Conservation (phyloP, 1,140 invertebrate genomes). For the Zaprionus capensis region DNA sequence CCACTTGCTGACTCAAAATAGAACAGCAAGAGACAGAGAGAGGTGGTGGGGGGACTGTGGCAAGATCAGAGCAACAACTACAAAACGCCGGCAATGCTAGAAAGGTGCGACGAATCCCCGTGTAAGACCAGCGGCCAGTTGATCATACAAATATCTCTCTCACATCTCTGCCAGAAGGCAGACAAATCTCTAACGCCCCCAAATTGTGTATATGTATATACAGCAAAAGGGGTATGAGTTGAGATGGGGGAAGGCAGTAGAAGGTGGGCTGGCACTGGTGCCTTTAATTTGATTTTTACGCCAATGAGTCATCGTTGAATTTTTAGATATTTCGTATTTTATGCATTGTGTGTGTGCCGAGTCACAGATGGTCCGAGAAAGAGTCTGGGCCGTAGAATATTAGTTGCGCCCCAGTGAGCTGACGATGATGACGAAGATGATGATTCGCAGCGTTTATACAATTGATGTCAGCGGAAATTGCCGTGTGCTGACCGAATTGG, state of each 20-base stretch:
- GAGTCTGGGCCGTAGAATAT: slow-evolving; percentile 52
- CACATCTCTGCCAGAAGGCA: slow-evolving; percentile 1
- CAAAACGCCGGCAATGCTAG: slow-evolving; percentile 52
- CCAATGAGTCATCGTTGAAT: slow-evolving; percentile 70
- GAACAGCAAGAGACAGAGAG: slow-evolving; percentile 25
- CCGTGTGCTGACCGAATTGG: slow-evolving; percentile 20
- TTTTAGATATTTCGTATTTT: slow-evolving; percentile 71
- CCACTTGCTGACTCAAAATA: slow-evolving; percentile 62
- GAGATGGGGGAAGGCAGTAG: not conserved
- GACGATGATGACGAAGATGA: slow-evolving; percentile 20
- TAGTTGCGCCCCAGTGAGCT: slow-evolving; percentile 46
- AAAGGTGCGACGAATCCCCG: slow-evolving; percentile 41
- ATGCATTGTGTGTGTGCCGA: slow-evolving; percentile 44
- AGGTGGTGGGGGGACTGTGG: not conserved
- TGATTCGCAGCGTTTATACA: slow-evolving; percentile 46
- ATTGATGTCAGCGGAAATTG: slow-evolving; percentile 76
- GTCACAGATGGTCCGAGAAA: slow-evolving; percentile 60
- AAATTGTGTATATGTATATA: slow-evolving; percentile 16
- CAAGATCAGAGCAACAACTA: slow-evolving; percentile 40
- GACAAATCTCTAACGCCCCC: slow-evolving; percentile 47
- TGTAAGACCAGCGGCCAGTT: slow-evolving; percentile 27
- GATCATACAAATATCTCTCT: not conserved
- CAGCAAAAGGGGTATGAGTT: not conserved
- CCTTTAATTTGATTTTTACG: slow-evolving; percentile 59
- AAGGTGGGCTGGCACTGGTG: not conserved